These are phyloP conservation scores for Rhimphoctona megacephalus DNA, from an alignment of 2,888 invertebrate species.

Conservation along the genomic window DNA sequence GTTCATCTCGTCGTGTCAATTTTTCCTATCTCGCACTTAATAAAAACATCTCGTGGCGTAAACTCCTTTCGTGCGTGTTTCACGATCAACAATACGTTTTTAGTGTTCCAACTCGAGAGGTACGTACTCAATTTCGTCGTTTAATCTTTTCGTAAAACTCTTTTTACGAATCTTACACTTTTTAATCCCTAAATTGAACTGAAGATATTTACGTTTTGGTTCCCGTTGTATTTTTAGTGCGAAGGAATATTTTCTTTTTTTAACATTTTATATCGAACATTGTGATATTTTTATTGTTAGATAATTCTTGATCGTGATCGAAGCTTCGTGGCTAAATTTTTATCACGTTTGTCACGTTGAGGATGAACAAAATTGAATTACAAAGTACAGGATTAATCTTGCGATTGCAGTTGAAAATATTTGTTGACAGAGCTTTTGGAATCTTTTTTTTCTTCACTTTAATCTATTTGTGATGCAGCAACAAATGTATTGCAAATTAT, in stretches of 20 bases:
- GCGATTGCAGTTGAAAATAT: neutral
- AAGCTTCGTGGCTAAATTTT: neutral
- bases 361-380: neutral
- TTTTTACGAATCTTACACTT: neutral
- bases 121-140: neutral
- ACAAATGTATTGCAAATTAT: neutral
- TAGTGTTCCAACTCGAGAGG: conserved; percentile 3
- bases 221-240: neutral
- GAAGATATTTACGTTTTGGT: neutral
- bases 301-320: neutral
- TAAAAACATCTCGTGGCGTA: conserved; percentile 10
- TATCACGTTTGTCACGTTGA: neutral
- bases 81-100: neutral
- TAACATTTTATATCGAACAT: neutral
- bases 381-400: neutral
- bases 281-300: neutral
- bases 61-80: conserved; percentile 23
- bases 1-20: conserved; percentile 52
- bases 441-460: neutral
- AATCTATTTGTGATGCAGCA: neutral
- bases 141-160: neutral
- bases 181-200: too few relatives aligned
- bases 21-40: conserved; percentile 24
- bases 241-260: neutral
- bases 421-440: neutral